Evolutionary conservation across 1,140 invertebrate species (phyloP).

Genomic region (Drosophila leontia): DNA sequence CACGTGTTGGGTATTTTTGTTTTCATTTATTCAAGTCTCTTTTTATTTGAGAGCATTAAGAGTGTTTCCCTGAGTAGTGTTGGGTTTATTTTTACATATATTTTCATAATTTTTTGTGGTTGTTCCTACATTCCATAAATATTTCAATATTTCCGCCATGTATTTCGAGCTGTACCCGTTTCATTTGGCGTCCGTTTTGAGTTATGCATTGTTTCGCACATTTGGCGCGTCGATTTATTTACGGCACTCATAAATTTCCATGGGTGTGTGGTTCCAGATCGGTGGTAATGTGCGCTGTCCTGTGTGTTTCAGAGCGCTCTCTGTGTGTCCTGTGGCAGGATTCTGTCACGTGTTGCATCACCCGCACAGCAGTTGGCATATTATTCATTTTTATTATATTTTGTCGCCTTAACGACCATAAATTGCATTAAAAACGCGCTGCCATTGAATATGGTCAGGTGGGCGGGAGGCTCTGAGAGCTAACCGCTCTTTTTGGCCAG

Average conservation of each 20-base stretch:
- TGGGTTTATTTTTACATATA: background rate
- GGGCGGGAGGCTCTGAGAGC: conserved; percentile 19
- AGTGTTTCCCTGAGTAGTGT: background rate
- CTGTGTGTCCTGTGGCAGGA: conserved; percentile 62
- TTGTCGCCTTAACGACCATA: conserved; percentile 83
- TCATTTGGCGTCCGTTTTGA: conserved; percentile 55
- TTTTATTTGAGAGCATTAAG: background rate
- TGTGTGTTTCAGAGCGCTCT: conserved; percentile 11
- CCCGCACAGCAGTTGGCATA: conserved; percentile 69
- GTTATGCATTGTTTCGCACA: conserved; percentile 81
- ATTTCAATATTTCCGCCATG: conserved; percentile 35
- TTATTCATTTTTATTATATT: conserved; percentile 84
- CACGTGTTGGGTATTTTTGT: background rate
- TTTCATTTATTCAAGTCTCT: background rate
- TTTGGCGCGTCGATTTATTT: conserved; percentile 80
- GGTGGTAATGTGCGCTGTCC: conserved; percentile 20
- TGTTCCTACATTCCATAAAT: conserved; percentile 28
- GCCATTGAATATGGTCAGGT: conserved; percentile 76
- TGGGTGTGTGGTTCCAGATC: conserved; percentile 16
- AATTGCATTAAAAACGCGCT: conserved; percentile 80
- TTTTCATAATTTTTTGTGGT: conserved; percentile 1
- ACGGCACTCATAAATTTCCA: conserved; percentile 71
- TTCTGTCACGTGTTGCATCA: conserved; percentile 76
- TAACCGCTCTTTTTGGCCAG: conserved; percentile 19
- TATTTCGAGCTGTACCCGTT: conserved; percentile 29